Evolutionary conservation across 2,888 invertebrate genomes (phyloP).

Genomic region (Lasioglossum figueresi): DNA sequence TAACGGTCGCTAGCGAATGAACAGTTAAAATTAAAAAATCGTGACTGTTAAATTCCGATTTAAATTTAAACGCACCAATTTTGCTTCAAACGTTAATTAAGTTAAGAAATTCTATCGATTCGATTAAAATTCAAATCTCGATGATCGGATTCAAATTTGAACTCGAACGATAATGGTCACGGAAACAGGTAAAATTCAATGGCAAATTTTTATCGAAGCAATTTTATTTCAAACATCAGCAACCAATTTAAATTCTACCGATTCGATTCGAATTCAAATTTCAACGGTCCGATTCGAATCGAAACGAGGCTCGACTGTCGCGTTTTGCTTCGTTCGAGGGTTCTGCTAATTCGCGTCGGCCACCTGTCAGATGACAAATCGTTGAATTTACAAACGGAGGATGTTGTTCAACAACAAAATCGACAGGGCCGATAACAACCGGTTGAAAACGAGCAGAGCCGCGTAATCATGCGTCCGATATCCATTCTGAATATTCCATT

Average conservation of each 20-base stretch:
- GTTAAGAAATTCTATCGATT: too few species aligned
- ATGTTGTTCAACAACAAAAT: not conserved
- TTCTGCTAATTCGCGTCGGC: not conserved
- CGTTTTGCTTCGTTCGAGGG: not conserved
- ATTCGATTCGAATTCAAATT: not conserved
- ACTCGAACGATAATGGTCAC: not conserved
- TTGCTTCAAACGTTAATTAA: too few species aligned
- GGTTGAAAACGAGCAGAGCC: not conserved
- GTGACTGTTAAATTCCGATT: too few species aligned
- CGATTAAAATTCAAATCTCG: too few species aligned
- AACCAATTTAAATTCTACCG: not conserved
- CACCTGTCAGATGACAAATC: not conserved
- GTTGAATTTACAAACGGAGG: not conserved
- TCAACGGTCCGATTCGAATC: not conserved
- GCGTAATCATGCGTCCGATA: constrained; percentile 27
- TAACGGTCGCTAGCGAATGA: too few species aligned
- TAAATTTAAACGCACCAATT: too few species aligned
- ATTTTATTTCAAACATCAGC: not conserved
- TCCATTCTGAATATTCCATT: constrained; percentile 26
- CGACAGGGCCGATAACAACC: not conserved
- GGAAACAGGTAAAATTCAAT: not conserved
- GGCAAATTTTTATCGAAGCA: not conserved
- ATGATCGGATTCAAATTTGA: too few species aligned
- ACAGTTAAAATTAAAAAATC: too few species aligned
- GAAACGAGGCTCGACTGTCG: not conserved